These are phyloP conservation scores for Brachionus sp. DNA, from an alignment of 1,140 invertebrate species.

Conservation along the genomic window DNA sequence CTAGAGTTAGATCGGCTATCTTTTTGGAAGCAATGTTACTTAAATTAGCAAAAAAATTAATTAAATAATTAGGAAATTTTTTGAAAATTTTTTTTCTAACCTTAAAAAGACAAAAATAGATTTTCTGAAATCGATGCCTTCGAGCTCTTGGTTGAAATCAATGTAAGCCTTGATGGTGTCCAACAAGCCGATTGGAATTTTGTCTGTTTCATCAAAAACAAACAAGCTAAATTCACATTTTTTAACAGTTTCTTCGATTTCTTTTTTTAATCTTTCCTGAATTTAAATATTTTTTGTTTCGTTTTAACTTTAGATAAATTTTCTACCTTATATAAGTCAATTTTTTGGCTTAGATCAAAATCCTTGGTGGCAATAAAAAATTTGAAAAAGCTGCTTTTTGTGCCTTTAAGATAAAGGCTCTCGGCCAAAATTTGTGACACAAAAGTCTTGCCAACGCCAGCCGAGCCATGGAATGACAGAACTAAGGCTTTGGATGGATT, in stretches of 20 bases:
- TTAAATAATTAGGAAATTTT: background rate
- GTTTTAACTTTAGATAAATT: background rate
- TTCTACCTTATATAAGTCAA: conserved; percentile 61
- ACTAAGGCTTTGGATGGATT: conserved; percentile 52
- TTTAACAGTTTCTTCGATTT: conserved; percentile 66
- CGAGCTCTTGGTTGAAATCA: conserved; percentile 68
- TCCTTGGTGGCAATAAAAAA: conserved; percentile 74
- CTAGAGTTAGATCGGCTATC: conserved; percentile 6
- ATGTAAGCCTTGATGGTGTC: conserved; percentile 82
- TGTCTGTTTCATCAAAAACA: conserved; percentile 95
- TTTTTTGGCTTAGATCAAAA: conserved; percentile 66
- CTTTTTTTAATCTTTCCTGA: conserved; percentile 63
- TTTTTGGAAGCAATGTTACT: conserved; percentile 23
- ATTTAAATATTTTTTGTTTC: background rate
- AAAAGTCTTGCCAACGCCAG: conserved; percentile 75
- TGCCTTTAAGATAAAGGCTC: conserved; percentile 70
- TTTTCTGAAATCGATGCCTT: conserved; percentile 63
- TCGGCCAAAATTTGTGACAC: conserved; percentile 74
- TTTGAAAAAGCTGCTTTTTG: conserved; percentile 74
- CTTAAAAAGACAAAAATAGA: conserved; percentile 81
- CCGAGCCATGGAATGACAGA: conserved; percentile 58
- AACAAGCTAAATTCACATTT: conserved; percentile 75
- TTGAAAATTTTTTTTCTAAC: conserved; percentile 46
- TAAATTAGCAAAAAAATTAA: background rate
- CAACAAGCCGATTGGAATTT: conserved; percentile 79